These are phyloP conservation scores for Urophycis tenuis DNA, from an alignment of 2,797 vertebrate genomes.

Conservation along the genomic window DNA sequence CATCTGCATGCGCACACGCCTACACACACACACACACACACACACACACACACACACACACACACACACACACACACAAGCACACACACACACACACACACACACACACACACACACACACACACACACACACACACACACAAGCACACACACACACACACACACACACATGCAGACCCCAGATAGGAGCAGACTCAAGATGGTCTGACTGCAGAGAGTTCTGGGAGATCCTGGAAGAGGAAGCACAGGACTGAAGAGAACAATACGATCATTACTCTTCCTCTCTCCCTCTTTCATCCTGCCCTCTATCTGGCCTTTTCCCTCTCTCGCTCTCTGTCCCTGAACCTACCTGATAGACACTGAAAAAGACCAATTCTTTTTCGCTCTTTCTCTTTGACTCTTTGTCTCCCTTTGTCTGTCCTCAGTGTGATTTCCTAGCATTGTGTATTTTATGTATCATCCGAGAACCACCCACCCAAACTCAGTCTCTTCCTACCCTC, in stretches of 20 bases:
- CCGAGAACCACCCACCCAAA: neutral
- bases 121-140: neutral
- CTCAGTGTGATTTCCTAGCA: neutral
- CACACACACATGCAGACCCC: neutral
- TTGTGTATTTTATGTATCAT: neutral
- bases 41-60: neutral
- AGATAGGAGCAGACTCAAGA: neutral
- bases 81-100: too few species aligned
- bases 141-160: too few species aligned
- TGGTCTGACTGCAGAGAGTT: neutral
- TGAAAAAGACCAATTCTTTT: too few species aligned
- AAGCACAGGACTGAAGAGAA: neutral
- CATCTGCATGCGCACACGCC: neutral
- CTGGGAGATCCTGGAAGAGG: neutral
- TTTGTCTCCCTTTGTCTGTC: neutral
- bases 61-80: too few species aligned
- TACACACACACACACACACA: neutral
- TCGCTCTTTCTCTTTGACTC: neutral
- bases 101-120: neutral
- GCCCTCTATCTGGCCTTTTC: neutral
- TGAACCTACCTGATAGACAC: too few species aligned
- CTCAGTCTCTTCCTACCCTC: neutral
- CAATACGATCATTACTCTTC: neutral
- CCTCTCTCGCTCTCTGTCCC: neutral
- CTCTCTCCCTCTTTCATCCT: neutral